Percentiles rank a stretch among this genome's conserved stretches.
Evolutionary conservation across 2,797 vertebrate species (phyloP).

Genomic region (Nyctibius grandis): DNA sequence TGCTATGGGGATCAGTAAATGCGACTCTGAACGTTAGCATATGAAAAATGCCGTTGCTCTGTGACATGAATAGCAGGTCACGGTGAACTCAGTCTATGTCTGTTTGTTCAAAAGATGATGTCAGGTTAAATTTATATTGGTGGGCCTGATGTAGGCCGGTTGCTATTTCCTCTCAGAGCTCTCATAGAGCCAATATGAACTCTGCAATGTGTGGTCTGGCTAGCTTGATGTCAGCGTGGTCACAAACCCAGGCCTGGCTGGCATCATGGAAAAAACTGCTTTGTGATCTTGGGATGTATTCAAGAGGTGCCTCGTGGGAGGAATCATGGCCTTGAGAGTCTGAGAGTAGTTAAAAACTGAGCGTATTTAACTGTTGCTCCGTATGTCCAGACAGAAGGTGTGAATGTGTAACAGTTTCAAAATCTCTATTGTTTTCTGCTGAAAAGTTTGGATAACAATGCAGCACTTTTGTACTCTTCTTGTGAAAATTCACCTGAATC

Average conservation of each 20-base stretch:
- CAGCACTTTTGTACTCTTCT: background rate
- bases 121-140: background rate
- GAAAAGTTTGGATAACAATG: background rate
- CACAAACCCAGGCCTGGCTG: background rate
- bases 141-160: background rate
- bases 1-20: background rate
- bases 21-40: background rate
- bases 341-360: background rate
- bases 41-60: background rate
- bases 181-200: accelerated
- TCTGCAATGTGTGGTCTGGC: background rate
- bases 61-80: background rate
- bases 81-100: background rate
- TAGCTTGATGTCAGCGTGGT: background rate
- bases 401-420: background rate
- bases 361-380: background rate
- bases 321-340: background rate
- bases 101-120: background rate
- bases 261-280: background rate
- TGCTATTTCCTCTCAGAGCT: background rate
- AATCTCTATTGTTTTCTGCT: background rate
- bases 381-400: accelerated
- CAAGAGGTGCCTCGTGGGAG: background rate
- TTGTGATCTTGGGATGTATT: background rate
- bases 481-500: background rate